Evolutionary conservation across 2,113 vertebrate genomes (phyloP).

Genomic region (Peromyscus maniculatus): DNA sequence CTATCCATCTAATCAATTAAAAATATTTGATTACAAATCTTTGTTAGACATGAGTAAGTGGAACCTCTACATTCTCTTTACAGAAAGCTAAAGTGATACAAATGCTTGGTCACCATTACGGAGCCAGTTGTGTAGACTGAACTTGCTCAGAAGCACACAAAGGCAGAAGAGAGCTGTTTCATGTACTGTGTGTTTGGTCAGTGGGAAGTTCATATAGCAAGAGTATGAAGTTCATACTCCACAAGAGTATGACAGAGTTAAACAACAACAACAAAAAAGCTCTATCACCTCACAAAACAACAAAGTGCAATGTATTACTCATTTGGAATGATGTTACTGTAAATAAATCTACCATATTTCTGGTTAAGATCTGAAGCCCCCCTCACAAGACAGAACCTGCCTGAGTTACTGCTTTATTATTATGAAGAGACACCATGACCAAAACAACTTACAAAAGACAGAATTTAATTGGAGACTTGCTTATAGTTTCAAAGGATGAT

Average conservation of each 20-base stretch:
- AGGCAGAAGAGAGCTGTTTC: background rate
- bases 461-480: background rate
- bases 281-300: background rate
- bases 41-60: background rate
- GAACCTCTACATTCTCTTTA: background rate
- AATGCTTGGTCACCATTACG: background rate
- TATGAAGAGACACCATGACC: background rate
- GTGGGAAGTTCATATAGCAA: background rate
- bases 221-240: too few relatives aligned
- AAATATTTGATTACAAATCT: background rate
- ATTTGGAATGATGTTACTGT: background rate
- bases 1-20: background rate
- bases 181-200: background rate
- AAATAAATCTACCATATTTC: background rate
- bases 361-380: background rate
- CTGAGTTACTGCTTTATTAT: background rate
- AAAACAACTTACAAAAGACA: background rate
- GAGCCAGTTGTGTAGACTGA: background rate
- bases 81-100: background rate
- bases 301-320: background rate
- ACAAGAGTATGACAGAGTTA: background rate
- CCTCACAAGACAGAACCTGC: background rate
- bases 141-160: background rate
- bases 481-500: too few relatives aligned
- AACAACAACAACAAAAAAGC: background rate